phyloP scores from a whole-genome alignment of 2,113 vertebrate genomes.

The Phocoena sinus region DNA sequence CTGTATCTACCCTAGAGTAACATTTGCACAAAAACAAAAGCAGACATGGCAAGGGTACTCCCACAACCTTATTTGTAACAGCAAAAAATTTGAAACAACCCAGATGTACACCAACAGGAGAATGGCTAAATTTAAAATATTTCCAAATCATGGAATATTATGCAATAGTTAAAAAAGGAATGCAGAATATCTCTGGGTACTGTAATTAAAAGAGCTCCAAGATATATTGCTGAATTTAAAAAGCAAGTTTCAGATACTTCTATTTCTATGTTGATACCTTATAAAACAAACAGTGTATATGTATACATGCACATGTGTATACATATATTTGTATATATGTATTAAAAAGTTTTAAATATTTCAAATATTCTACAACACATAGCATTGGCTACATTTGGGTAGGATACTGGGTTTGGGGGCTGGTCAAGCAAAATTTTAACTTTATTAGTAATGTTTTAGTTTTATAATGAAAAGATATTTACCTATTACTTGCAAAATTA shows the following conservation, averaged over 20 bases:
- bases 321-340: neutral
- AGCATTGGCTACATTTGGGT: neutral
- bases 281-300: neutral
- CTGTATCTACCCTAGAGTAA: neutral
- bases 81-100: neutral
- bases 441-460: neutral
- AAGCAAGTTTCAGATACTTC: neutral
- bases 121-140: conserved; percentile 26
- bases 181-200: neutral
- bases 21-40: neutral
- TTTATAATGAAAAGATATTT: neutral
- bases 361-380: neutral
- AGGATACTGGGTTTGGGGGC: neutral
- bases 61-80: neutral
- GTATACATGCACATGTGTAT: neutral
- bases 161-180: neutral
- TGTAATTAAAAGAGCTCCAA: conserved; percentile 11
- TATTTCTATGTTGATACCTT: neutral
- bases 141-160: neutral
- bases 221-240: neutral
- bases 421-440: neutral
- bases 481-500: neutral
- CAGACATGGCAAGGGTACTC: neutral
- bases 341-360: neutral
- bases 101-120: neutral